These are phyloP conservation scores for Cryptocephalus moraei DNA, from an alignment of 2,888 invertebrate genomes.

Conservation along the genomic window DNA sequence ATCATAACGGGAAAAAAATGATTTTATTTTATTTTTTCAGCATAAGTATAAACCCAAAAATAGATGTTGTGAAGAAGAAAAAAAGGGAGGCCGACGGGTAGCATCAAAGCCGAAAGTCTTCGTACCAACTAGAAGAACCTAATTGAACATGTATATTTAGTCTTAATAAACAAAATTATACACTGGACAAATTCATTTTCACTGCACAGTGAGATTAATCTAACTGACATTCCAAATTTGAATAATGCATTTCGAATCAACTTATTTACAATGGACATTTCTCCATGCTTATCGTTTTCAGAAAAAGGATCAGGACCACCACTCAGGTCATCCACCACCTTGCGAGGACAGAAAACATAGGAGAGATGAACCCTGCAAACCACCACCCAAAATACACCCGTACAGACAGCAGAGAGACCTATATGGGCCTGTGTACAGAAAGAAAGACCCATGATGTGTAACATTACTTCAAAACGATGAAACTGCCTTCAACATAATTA, in stretches of 20 bases:
- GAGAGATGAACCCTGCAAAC: slow-evolving; percentile 5
- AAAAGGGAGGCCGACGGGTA: background rate
- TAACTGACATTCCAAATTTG: no score
- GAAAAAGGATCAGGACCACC: slow-evolving; percentile 3
- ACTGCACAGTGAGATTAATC: no score
- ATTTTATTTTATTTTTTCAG: background rate
- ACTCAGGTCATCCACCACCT: slow-evolving; percentile 11
- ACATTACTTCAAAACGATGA: no score
- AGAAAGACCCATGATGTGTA: background rate
- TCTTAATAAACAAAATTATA: no score
- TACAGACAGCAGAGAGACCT: slow-evolving; percentile 9
- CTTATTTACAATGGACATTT: no score
- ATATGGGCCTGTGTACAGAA: slow-evolving; percentile 6
- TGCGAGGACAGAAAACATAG: slow-evolving; percentile 5
- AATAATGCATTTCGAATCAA: no score
- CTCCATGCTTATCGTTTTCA: no score
- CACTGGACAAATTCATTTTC: no score
- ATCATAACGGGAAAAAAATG: background rate
- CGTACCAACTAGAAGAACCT: background rate
- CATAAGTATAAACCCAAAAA: background rate
- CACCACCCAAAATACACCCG: slow-evolving; percentile 1
- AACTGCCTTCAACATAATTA: no score
- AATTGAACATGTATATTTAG: no score
- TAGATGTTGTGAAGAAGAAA: background rate
- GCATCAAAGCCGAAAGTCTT: background rate